Base-by-base conservation (phyloP, 2,888 invertebrate species). In the Mythimna pallens region DNA sequence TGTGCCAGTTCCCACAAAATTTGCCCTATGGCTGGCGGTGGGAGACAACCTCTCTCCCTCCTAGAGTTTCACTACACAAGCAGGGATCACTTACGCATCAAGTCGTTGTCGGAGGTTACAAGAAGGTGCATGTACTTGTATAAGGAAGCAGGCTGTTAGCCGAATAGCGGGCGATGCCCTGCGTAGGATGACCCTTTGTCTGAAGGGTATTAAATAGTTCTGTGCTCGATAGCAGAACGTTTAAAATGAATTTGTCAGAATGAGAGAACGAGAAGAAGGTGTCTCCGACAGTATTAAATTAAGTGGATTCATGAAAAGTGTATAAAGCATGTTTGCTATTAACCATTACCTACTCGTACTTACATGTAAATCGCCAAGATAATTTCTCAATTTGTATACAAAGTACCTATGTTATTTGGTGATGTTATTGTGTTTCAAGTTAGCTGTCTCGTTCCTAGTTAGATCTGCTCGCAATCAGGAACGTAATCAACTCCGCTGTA, bases 171-270 rank as follows among this genome's bases (percentile, higher is more conserved):
- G 87, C 93, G 91, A 90, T 91, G 93, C 89, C 91, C 94, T 92
- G 94, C 93, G 93, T 93, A 93, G 94, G 94, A 79, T 83, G 93
- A 91, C 91, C 93, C 93, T 93, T 92, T 89, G 92, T 92, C 90
- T 90, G 89, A 88, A 83, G 78, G 82, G 81, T 76, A 83, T 81
- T 81, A 87, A 34, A 82, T 86, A 81, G 81, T 70, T 73, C 76
- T 84, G 74, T 73, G 67, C 70, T 81, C 71, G 52, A 80, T 81
- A 78, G 69, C 69, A 76, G 40, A 80, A 58, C 57, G 73, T 64
- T 65, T 76, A 71, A 68, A 61, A 77, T 76, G 10, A 79, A 59
- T 68, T 62, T 67, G 36, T 69, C 70, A 54, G 5, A 65, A 40
- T 64, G 36, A 61, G 34, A 34, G 58, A 50, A 71, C 54, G 34